Conservation (phyloP, 2,888 invertebrate species). For the Toxonevra muliebris region DNA sequence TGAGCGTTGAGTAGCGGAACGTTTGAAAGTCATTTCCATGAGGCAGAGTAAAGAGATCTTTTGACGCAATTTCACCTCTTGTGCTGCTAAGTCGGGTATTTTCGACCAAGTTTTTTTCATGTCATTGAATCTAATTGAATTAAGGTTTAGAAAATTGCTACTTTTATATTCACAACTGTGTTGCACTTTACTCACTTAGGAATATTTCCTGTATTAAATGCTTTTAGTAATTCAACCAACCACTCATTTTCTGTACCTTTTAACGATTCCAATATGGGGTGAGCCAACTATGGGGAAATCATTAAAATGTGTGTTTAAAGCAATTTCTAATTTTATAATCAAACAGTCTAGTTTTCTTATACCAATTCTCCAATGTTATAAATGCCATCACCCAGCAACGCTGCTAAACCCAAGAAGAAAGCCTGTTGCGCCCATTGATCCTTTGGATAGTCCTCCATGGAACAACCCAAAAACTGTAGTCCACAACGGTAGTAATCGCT, state of each 20-base stretch:
- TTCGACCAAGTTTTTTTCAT: slow-evolving; percentile 76
- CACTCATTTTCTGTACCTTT: slow-evolving; percentile 83
- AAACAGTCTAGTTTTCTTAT: slow-evolving; percentile 48
- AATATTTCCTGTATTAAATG: slow-evolving; percentile 88
- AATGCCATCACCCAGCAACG: slow-evolving; percentile 91
- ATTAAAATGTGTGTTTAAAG: neutral
- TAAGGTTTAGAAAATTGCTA: neutral
- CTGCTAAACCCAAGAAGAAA: slow-evolving; percentile 91
- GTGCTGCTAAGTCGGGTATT: slow-evolving; percentile 84
- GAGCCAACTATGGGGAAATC: slow-evolving; percentile 75
- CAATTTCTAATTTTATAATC: neutral
- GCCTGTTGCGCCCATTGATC: slow-evolving; percentile 81
- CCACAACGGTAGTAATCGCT: slow-evolving; percentile 96
- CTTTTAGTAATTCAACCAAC: slow-evolving; percentile 85
- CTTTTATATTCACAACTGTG: slow-evolving; percentile 1
- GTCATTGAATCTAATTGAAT: slow-evolving; percentile 68
- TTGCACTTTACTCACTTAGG: slow-evolving; percentile 67
- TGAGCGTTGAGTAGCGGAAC: slow-evolving; percentile 86
- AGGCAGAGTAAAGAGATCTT: slow-evolving; percentile 95
- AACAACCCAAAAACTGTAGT: slow-evolving; percentile 82
- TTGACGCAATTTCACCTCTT: slow-evolving; percentile 83
- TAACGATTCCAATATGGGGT: slow-evolving; percentile 89
- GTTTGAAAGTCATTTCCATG: slow-evolving; percentile 90
- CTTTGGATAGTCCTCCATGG: slow-evolving; percentile 72
- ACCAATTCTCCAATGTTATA: slow-evolving; percentile 97